Conservation (phyloP, 2,113 vertebrate genomes). For the Ciconia maguari region DNA sequence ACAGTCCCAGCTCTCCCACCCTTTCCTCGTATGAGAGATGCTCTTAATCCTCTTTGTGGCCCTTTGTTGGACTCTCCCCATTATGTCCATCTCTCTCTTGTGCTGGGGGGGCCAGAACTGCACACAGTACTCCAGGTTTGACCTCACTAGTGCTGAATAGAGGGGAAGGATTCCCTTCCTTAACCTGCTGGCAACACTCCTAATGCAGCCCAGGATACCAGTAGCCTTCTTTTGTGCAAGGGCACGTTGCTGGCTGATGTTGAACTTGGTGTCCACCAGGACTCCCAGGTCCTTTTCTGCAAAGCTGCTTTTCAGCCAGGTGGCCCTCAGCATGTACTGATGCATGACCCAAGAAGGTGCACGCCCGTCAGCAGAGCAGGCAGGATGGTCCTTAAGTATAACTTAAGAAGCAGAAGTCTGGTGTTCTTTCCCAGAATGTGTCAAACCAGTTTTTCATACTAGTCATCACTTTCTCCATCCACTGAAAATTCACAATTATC, state of each 20-base stretch:
- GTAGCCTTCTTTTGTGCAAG: not conserved
- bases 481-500: not conserved
- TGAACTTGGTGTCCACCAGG: not conserved
- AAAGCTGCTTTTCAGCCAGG: not conserved
- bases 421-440: not conserved
- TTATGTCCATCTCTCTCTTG: too few species aligned
- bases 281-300: not conserved
- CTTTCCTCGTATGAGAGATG: not conserved
- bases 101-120: not conserved
- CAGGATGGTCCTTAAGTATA: not conserved
- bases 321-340: not conserved
- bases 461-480: not conserved
- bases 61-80: not conserved
- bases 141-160: not conserved
- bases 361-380: not conserved
- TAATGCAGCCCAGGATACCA: not conserved
- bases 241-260: not conserved
- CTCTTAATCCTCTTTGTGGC: not conserved
- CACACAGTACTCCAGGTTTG: not conserved
- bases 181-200: not conserved
- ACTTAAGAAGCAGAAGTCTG: not conserved
- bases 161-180: not conserved
- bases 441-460: not conserved
- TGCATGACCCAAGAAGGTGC: not conserved
- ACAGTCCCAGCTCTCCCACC: not conserved